phyloP scores from a whole-genome alignment of 2,797 vertebrate species.

The Aeoliscus strigatus region DNA sequence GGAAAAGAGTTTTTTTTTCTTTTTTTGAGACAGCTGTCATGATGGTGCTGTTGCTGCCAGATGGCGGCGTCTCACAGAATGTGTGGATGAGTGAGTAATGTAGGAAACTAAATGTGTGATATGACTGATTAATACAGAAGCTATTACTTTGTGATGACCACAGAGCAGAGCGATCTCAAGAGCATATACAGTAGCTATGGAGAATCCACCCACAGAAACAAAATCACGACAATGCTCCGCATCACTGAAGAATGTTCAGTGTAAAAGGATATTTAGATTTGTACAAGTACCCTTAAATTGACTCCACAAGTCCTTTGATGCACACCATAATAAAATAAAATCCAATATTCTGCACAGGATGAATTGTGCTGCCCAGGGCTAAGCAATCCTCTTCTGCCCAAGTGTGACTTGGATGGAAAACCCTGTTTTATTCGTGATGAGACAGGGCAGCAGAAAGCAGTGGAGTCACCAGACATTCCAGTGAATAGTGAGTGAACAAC shows the following conservation, averaged over 20 bases:
- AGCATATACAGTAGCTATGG: background rate
- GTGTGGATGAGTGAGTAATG: slow-evolving; percentile 51
- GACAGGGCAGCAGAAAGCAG: slow-evolving; percentile 10
- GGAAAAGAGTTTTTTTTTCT: slow-evolving; percentile 12
- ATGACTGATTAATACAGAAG: slow-evolving; percentile 46
- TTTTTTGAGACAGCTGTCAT: slow-evolving; percentile 23
- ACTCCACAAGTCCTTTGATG: slow-evolving; percentile 24
- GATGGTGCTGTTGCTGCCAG: slow-evolving; percentile 41
- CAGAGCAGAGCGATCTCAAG: slow-evolving; percentile 18
- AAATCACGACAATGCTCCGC: background rate
- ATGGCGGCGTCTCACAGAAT: slow-evolving; percentile 46
- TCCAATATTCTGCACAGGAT: slow-evolving; percentile 21
- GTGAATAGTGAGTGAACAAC: slow-evolving; percentile 48
- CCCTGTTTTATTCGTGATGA: slow-evolving; percentile 25
- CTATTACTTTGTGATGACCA: slow-evolving; percentile 14
- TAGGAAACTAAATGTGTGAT: slow-evolving; percentile 54
- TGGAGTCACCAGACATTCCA: slow-evolving; percentile 40
- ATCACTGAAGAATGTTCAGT: slow-evolving; percentile 1
- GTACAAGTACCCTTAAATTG: slow-evolving; percentile 28
- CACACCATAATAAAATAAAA: slow-evolving; percentile 26
- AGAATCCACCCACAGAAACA: slow-evolving; percentile 6
- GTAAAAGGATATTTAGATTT: slow-evolving; percentile 26
- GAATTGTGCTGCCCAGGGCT: slow-evolving; percentile 23
- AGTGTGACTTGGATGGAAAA: slow-evolving; percentile 42
- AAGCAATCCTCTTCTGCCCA: slow-evolving; percentile 25